Evolutionary conservation across 2,888 invertebrate species (phyloP), one percentile per base, ranked within the genome.

Genomic region (Acanthopleura granulata): DNA sequence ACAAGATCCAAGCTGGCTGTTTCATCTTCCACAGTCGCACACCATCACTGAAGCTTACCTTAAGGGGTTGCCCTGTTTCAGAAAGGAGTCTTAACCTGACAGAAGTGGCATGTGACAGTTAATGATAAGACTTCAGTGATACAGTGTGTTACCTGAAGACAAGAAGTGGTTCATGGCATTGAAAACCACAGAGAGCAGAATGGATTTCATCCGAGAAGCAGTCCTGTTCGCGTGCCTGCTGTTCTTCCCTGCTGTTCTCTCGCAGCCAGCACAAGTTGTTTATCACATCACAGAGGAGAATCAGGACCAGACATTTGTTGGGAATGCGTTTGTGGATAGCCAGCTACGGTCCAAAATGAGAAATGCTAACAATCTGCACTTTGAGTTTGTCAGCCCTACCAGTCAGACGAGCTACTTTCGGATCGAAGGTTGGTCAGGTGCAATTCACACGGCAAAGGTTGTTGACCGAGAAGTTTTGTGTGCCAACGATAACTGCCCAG

Each of bases 391-490:
- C n/a, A 49, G 40, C 71, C 71, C 50, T 4, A 71, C 71, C 30
- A n/a, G 25, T 15, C 71, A 71, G 49, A 49, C 71, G 3, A 71
- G 40, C 9, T 49, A 49, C 49, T 71, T 71, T 27, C 71, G 71
- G 30, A 71, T 71, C n/a, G 73, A 76, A 27, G 40, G n/a, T 15
- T 73, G 72, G 50, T 49, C 62, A 29, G 79, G 76, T 14, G 66
- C 49, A 40, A 76, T 71, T 3, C 25, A 71, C 50, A 71, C 71
- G 1, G 1, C 50, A 40, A 16, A n/a, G 18, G 71, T 40, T 27
- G 16, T 71, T 3, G 71, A 71, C 49, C 4, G 71, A 49, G 71
- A 71, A 71, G 18, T 49, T 16, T 16, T 71, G 22, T 71, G 71
- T 25, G 16, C 18, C 15, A 18, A 18, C n/a, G 50, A 40, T n/a